These are phyloP conservation scores for Jordanella pulchra DNA, from an alignment of 2,797 vertebrate genomes.

Conservation along the genomic window DNA sequence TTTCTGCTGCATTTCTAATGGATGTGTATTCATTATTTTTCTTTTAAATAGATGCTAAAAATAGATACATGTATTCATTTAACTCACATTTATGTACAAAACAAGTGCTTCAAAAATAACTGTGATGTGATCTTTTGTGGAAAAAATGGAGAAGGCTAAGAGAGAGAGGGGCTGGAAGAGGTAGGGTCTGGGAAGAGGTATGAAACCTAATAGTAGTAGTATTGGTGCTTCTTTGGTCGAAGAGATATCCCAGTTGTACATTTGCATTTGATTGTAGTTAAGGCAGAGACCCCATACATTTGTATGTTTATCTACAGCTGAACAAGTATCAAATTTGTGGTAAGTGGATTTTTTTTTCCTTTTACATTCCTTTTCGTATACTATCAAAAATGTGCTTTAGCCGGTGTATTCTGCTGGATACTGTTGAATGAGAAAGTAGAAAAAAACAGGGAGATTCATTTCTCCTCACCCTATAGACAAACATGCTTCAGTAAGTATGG, in stretches of 20 bases:
- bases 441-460: constrained; percentile 70
- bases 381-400: constrained; percentile 52
- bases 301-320: constrained; percentile 64
- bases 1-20: constrained; percentile 52
- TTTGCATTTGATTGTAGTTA: constrained; percentile 74
- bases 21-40: constrained; percentile 76
- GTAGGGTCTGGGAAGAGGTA: constrained; percentile 74
- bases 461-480: constrained; percentile 75
- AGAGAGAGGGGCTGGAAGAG: constrained; percentile 54
- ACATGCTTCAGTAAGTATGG: constrained; percentile 79
- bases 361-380: constrained; percentile 63
- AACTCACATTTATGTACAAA: constrained; percentile 84
- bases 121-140: constrained; percentile 61
- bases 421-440: constrained; percentile 52
- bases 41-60: constrained; percentile 82
- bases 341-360: constrained; percentile 23
- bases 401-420: constrained; percentile 33
- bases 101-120: constrained; percentile 82
- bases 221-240: constrained; percentile 82
- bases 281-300: constrained; percentile 69
- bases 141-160: constrained; percentile 53
- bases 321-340: constrained; percentile 66
- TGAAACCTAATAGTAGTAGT: constrained; percentile 74
- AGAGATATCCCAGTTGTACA: constrained; percentile 70
- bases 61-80: constrained; percentile 79